A percentile compares a stretch with the other conserved stretches of the same genome.
phyloP scores from a whole-genome alignment of 92 coral and sea anemone species.

The Palythoa caribaeorum region DNA sequence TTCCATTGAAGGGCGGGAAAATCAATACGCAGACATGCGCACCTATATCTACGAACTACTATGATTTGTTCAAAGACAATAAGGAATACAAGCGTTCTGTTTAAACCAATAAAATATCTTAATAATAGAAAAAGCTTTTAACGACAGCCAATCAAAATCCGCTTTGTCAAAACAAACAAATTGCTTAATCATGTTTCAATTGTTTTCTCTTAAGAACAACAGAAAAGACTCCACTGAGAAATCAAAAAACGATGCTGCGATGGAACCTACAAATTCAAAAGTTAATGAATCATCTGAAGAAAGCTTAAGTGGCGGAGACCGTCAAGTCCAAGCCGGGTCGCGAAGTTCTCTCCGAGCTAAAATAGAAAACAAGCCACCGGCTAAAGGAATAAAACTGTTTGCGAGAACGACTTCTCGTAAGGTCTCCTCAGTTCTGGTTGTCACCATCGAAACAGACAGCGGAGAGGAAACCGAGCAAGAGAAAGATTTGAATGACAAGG shows the following conservation, averaged over 20 bases:
- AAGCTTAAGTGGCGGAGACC: not conserved
- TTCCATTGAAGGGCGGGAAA: no score
- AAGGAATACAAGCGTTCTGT: no score
- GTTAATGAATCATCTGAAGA: not conserved
- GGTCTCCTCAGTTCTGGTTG: not conserved
- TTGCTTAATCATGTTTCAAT: no score
- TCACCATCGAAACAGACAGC: not conserved
- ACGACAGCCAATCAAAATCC: no score
- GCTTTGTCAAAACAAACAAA: no score
- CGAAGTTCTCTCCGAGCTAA: not conserved
- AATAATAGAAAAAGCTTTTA: no score
- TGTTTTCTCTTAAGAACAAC: no score
- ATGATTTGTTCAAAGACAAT: no score
- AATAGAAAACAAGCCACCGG: not conserved
- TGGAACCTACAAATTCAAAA: not conserved
- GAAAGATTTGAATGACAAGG: not conserved
- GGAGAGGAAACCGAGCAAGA: not conserved
- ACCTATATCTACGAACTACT: no score
- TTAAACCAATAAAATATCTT: no score
- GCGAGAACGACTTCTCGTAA: not conserved
- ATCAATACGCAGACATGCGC: no score
- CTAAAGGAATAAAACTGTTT: not conserved
- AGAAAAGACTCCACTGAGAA: no score
- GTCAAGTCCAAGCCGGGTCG: not conserved
- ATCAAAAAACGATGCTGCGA: not conserved